A percentile compares a stretch with the other conserved stretches of the same genome.
Evolutionary conservation across 2,888 invertebrate species (phyloP).

Genomic region (Coelopa pilipes): DNA sequence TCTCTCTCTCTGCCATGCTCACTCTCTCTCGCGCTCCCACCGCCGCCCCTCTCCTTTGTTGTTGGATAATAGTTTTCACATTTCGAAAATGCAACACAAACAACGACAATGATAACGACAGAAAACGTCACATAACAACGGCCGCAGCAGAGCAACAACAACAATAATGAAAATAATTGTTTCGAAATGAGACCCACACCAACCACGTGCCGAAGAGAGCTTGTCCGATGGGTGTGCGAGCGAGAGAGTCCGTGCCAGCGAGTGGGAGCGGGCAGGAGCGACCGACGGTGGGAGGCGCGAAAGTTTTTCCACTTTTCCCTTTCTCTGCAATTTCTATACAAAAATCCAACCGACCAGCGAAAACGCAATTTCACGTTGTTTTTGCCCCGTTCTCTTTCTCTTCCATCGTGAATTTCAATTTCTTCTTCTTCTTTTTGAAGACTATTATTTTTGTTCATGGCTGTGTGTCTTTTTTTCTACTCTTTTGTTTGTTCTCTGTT

Average conservation of each 20-base stretch:
- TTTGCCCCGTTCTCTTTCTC: background rate
- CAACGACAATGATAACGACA: slow-evolving; percentile 1
- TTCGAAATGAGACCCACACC: slow-evolving; percentile 5
- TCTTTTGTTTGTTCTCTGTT: too few relatives aligned
- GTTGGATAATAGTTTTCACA: slow-evolving; percentile 28
- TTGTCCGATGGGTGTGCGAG: background rate
- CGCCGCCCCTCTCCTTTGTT: background rate
- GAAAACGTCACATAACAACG: slow-evolving; percentile 29
- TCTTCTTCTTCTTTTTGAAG: too few relatives aligned
- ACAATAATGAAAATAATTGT: background rate
- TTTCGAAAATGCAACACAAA: slow-evolving; percentile 28
- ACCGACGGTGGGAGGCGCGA: slow-evolving; percentile 12
- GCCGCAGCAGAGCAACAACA: background rate
- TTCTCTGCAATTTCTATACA: slow-evolving; percentile 63
- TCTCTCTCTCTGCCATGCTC: too few relatives aligned
- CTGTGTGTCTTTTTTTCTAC: too few relatives aligned
- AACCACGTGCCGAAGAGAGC: background rate
- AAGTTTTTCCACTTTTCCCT: slow-evolving; percentile 59
- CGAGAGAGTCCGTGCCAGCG: background rate
- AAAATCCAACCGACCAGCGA: slow-evolving; percentile 50
- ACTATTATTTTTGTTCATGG: too few relatives aligned
- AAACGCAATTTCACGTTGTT: slow-evolving; percentile 10
- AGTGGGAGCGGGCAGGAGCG: background rate
- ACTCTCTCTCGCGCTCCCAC: too few relatives aligned
- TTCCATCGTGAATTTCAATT: slow-evolving; percentile 3